Evolutionary conservation across 2,113 vertebrate genomes (phyloP).

Genomic region (Oncorhynchus tshawytscha): DNA sequence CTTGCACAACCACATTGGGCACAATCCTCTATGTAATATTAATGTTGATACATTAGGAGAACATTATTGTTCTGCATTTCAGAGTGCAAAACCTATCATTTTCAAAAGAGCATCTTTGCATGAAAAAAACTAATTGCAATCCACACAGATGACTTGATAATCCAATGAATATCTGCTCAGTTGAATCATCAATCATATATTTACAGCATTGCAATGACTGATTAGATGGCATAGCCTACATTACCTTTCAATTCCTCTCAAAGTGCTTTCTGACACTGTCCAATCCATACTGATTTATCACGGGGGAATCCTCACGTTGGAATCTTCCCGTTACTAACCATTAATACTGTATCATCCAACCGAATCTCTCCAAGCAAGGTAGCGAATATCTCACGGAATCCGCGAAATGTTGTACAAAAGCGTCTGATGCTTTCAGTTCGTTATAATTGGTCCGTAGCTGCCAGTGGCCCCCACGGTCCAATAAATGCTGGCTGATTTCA

Average conservation of each 20-base stretch:
- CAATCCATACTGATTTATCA: constrained; percentile 29
- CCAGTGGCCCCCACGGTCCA: constrained; percentile 20
- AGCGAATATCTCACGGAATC: constrained; percentile 15
- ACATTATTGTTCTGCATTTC: too few species aligned
- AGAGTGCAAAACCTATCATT: too few species aligned
- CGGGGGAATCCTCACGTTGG: not conserved
- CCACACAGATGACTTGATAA: not conserved
- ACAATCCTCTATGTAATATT: too few species aligned
- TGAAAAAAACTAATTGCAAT: too few species aligned
- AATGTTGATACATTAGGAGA: too few species aligned
- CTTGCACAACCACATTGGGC: not conserved
- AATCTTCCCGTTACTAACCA: constrained; percentile 4
- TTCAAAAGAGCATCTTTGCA: not conserved
- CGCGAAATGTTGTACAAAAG: constrained; percentile 18
- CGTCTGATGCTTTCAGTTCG: constrained; percentile 39
- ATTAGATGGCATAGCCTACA: not conserved
- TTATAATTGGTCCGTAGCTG: constrained; percentile 34
- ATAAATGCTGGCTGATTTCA: constrained; percentile 24
- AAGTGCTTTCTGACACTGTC: constrained; percentile 1
- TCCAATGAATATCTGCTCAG: not conserved
- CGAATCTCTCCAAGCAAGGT: constrained; percentile 8
- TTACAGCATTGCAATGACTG: not conserved
- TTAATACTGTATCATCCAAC: constrained; percentile 7
- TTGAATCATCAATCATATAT: not conserved
- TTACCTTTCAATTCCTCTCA: constrained; percentile 29